phyloP scores from a whole-genome alignment of 2,797 vertebrate genomes.

The Thaleichthys pacificus region DNA sequence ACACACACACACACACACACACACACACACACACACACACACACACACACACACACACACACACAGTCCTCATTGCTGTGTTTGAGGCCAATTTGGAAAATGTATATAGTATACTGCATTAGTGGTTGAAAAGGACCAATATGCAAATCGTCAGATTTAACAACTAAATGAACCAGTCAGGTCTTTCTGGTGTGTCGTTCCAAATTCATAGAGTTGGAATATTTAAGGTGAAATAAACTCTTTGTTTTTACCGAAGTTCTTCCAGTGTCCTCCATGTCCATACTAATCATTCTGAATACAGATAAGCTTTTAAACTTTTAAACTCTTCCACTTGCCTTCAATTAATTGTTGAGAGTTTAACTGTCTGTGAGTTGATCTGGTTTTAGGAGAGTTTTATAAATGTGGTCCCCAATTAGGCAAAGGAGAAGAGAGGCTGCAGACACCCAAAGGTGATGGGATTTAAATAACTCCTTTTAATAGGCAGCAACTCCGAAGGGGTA shows the following conservation, averaged over 20 bases:
- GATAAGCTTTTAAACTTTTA: not conserved
- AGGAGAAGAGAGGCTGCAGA: constrained; percentile 46
- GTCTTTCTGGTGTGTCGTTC: too few species aligned
- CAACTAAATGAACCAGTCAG: too few species aligned
- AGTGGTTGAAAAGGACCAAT: too few species aligned
- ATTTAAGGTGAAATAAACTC: not conserved
- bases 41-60: too few species aligned
- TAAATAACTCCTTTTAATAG: constrained; percentile 86
- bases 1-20: too few species aligned
- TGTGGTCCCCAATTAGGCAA: constrained; percentile 63
- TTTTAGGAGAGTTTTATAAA: constrained; percentile 55
- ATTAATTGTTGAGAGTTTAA: constrained; percentile 6
- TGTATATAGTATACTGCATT: too few species aligned
- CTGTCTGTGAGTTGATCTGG: constrained; percentile 33
- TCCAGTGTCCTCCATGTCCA: not conserved
- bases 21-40: too few species aligned
- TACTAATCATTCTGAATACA: not conserved
- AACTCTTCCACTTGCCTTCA: constrained; percentile 1
- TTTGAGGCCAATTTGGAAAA: too few species aligned
- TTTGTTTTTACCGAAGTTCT: not conserved
- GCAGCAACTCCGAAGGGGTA: constrained; percentile 73
- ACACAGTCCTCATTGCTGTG: too few species aligned
- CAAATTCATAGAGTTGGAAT: not conserved
- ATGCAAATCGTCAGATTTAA: too few species aligned
- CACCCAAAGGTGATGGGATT: constrained; percentile 77